Conservation (phyloP, 2,797 vertebrate genomes). For the Poecilia velifera region DNA sequence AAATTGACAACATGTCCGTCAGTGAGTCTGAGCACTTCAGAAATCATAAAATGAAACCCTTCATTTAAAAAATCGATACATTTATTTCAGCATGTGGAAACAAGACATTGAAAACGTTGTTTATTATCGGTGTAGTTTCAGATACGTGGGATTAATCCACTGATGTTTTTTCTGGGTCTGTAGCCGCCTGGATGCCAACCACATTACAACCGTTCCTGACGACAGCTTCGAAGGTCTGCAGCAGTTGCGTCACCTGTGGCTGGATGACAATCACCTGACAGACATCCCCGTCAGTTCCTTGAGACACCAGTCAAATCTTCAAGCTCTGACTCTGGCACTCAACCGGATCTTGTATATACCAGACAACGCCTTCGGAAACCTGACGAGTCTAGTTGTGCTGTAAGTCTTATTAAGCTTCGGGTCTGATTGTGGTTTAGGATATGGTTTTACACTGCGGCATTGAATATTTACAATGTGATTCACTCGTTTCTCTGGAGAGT, state of each 20-base stretch:
- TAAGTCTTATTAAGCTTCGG: constrained; percentile 79
- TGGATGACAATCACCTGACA: constrained; percentile 94
- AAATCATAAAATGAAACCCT: not conserved
- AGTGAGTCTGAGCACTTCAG: not conserved
- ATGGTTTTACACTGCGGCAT: not conserved
- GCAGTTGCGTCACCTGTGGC: constrained; percentile 95
- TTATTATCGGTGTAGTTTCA: not conserved
- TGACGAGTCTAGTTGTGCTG: constrained; percentile 95
- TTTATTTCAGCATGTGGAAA: not conserved
- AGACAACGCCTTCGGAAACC: constrained; percentile 93
- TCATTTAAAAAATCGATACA: not conserved
- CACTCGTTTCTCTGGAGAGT: not conserved
- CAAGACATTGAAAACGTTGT: not conserved
- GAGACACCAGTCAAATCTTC: constrained; percentile 91
- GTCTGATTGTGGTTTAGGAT: constrained; percentile 28
- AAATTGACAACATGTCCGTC: not conserved
- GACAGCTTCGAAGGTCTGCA: constrained; percentile 94
- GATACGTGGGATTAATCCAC: not conserved
- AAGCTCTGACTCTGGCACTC: constrained; percentile 93
- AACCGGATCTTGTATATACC: constrained; percentile 93
- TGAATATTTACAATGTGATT: constrained; percentile 14
- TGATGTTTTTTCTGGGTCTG: not conserved
- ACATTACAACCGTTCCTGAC: constrained; percentile 91
- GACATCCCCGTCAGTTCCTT: constrained; percentile 90
- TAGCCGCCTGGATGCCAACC: constrained; percentile 96